Evolutionary conservation across 2,797 vertebrate species (phyloP).

Genomic region (Toxotes lorentzi): DNA sequence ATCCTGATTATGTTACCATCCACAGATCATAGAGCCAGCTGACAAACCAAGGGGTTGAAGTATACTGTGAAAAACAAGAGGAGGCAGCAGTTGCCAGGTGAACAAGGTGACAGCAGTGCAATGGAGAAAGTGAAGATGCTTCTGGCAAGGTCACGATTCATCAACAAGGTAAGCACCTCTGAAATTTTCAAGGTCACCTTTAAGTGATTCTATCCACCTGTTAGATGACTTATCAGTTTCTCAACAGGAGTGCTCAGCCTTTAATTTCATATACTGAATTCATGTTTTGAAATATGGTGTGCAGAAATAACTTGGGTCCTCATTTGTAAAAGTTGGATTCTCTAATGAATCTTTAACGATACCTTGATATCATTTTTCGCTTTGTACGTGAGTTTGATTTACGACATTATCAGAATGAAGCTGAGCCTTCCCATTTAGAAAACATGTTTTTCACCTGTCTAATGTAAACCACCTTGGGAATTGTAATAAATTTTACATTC

Average conservation of each 20-base stretch:
- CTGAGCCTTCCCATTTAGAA: constrained; percentile 35
- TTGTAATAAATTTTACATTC: constrained; percentile 43
- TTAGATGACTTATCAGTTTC: constrained; percentile 21
- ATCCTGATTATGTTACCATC: not conserved
- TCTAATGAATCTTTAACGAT: constrained; percentile 36
- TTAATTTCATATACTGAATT: not conserved
- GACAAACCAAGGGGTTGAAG: not conserved
- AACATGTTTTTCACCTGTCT: constrained; percentile 41
- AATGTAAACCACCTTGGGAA: constrained; percentile 30
- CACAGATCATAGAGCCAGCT: not conserved
- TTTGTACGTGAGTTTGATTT: constrained; percentile 30
- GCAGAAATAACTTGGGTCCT: constrained; percentile 23
- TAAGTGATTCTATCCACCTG: constrained; percentile 4
- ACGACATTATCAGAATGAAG: constrained; percentile 36
- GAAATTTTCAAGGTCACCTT: constrained; percentile 3
- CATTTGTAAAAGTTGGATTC: constrained; percentile 26
- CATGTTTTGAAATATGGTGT: constrained; percentile 19
- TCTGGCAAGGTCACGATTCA: not conserved
- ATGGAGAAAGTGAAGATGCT: not conserved
- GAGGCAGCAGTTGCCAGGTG: not conserved
- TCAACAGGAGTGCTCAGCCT: not conserved
- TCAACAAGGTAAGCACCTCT: constrained; percentile 3
- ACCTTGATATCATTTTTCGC: constrained; percentile 29
- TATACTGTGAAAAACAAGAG: not conserved
- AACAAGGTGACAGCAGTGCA: not conserved